Base-by-base conservation (phyloP, 2,113 vertebrate genomes). In the Saguinus imperator region DNA sequence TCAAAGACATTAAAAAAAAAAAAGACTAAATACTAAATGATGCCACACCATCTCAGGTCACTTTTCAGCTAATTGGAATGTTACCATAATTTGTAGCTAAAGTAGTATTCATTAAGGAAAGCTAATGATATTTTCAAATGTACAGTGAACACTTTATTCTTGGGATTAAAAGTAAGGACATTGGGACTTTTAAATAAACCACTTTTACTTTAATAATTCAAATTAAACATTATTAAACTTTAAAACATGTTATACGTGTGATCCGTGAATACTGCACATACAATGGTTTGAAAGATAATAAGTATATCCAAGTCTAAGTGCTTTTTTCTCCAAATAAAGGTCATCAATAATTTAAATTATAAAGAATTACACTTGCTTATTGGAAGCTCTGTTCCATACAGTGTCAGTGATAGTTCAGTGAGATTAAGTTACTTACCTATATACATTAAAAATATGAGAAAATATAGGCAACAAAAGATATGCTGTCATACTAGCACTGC, bases 181-280 rank as follows among this genome's bases (percentile, higher is more conserved):
- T 2, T 72, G 50, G 2, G 14, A 45, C 11, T 83, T 93, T 87
- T 84, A 93, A 48, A 91, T 52, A 88, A 86, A 89, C 50, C n/a
- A 88, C 11, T 89, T 29, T 73, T 52, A 90, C 18, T 77, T 70
- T 73, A 72, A 95, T 73, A 76, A 82, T 64, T 10, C n/a, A 11
- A 94, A 68, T 82, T 76, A 91, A 81, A 89, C 27, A 75, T 80
- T 55, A 97, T 32, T 92, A 72, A 97, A 92, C 23, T 86, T 90
- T 64, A 86, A 50, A 92, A 68, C 16, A 52, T 52, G 52, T 52
- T 16, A 61, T 4, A 68, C 1, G 18, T 66, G 64, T 70, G 64
- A 81, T 52, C 29, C 29, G 37, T 68, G 14, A 87, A 58, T 37
- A 80, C 0, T 75, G 20, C 23, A 82, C 29, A 32, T 64, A 32